Evolutionary conservation across 2,797 vertebrate genomes (phyloP).

Genomic region (Masticophis lateralis): DNA sequence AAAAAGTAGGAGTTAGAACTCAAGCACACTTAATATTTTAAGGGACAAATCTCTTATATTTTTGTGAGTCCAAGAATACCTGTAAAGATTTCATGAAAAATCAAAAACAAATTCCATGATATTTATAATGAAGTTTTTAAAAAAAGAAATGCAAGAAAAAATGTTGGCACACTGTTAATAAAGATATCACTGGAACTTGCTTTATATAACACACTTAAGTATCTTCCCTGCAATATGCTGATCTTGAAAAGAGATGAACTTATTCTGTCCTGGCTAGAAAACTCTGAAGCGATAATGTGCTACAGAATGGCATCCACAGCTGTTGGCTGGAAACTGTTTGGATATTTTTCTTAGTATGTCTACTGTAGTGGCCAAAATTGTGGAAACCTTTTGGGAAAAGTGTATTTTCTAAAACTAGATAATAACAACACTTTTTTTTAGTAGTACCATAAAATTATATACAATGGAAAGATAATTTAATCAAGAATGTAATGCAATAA

Average conservation of each 20-base stretch:
- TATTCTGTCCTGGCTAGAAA: background rate
- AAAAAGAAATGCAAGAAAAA: background rate
- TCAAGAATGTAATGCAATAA: no score
- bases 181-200: background rate
- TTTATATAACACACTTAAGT: background rate
- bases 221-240: background rate
- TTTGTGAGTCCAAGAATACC: background rate
- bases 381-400: no score
- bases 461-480: no score
- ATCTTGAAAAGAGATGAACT: background rate
- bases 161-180: background rate
- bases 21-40: background rate
- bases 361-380: background rate
- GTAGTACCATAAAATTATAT: no score
- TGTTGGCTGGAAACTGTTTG: conserved; percentile 24
- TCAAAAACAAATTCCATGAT: background rate
- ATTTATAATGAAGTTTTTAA: background rate
- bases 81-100: background rate
- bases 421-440: no score
- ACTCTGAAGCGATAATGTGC: conserved; percentile 28
- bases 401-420: no score
- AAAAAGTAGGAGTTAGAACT: background rate
- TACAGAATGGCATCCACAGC: conserved; percentile 19
- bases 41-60: background rate
- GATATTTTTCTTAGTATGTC: conserved; percentile 23